These are phyloP conservation scores for Cardiocondyla obscurior DNA, from an alignment of 1,140 invertebrate species.

Conservation along the genomic window DNA sequence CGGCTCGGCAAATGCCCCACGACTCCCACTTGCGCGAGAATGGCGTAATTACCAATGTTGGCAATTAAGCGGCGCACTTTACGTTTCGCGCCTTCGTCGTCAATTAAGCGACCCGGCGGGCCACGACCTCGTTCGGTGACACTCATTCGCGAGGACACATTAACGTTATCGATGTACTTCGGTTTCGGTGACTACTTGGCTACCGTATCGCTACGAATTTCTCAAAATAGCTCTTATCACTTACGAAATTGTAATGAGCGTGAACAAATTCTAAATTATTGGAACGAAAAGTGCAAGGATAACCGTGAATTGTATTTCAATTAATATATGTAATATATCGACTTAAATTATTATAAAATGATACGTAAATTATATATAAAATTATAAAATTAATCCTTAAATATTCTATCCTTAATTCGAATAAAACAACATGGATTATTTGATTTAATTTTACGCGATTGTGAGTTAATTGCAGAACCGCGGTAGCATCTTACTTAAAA, in stretches of 20 bases:
- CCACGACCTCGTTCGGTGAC: neutral
- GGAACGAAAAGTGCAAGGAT: neutral
- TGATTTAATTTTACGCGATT: too few species aligned
- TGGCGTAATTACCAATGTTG: slow-evolving; percentile 73
- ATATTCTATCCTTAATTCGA: neutral
- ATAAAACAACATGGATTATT: neutral
- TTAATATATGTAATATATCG: neutral
- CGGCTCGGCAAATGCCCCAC: slow-evolving; percentile 59
- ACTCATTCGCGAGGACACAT: neutral
- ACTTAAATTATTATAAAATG: neutral
- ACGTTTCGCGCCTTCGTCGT: slow-evolving; percentile 67
- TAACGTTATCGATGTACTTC: slow-evolving; percentile 1
- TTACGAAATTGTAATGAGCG: neutral
- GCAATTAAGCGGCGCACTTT: slow-evolving; percentile 73
- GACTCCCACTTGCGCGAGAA: slow-evolving; percentile 39
- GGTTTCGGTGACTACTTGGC: neutral
- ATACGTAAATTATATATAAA: neutral
- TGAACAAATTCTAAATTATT: neutral
- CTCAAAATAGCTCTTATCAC: neutral
- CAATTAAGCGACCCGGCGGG: slow-evolving; percentile 56
- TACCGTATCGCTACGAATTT: neutral
- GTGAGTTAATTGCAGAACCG: too few species aligned
- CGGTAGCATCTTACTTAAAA: too few species aligned
- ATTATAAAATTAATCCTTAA: neutral
- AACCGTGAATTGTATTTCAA: neutral